Evolutionary conservation across 2,797 vertebrate species (phyloP), one percentile per base, ranked within the genome.

Genomic region (Silurus lanzhouensis): DNA sequence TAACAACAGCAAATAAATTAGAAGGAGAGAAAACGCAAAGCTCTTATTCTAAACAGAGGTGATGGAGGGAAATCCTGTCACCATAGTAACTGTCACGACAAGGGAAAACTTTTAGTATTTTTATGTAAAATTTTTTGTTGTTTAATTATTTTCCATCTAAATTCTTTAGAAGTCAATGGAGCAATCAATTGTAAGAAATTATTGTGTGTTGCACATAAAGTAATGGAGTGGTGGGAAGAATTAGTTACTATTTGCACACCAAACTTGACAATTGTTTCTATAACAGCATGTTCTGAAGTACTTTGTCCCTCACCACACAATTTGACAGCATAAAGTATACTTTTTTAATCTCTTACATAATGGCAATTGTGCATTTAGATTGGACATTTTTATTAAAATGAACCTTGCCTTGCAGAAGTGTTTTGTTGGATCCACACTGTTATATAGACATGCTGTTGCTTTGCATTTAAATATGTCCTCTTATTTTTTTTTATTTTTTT

Each of bases 11-110:
- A 55, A 66, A 88, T 90, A 92, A 92, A 93, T 91, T 92, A 93
- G 89, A 89, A 91, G 89, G 83, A 91, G 93, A 94, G 87, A 91
- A 87, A 93, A 93, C 93, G 91, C 94, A 94, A 93, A 94, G 88
- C 90, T 70, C 77, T 91, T 89, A 83, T 90, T 86, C 64, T 67
- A 85, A 92, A 92, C 88, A 91, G 88, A 57, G 68, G 83, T 57
- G 15, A 63, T 46, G 71, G 61, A 64, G 67, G 46, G 81, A 22
- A 72, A 25, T 1, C 81, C 85, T 87, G 91, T 88, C 91, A 90
- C 90, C 88, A 87, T 83, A 60, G 88, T 89, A 89, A 74, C 77
- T 60, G 82, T 44, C 64, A 79, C 64, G 81, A 38, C 55, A 60
- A 64, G 87, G 85, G 88, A 87, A 52, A 87, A 84, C 80, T 17